Conservation (phyloP, 37 sponge, comb jelly and placozoan genomes). For the Aphrocallistes beatrix region DNA sequence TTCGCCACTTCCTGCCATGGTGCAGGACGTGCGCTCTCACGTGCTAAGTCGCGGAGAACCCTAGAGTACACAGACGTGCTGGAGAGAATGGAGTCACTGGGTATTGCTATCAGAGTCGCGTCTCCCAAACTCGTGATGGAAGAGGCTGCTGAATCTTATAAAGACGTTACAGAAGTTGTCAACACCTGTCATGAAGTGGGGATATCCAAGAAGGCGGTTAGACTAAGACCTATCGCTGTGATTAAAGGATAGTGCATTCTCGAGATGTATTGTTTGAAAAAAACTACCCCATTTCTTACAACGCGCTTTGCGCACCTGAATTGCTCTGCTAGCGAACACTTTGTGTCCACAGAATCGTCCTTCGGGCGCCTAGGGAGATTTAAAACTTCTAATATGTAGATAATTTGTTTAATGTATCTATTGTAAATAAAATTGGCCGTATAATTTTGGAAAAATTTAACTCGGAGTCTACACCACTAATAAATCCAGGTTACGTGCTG, state of each 20-base stretch:
- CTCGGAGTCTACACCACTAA: no score
- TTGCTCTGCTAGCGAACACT: no score
- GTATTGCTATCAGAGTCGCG: slow-evolving; percentile 91
- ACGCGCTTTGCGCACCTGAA: no score
- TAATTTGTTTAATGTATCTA: no score
- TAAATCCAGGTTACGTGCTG: no score
- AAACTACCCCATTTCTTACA: no score
- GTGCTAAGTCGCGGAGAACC: slow-evolving; percentile 45
- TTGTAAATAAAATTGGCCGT: no score
- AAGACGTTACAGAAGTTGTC: slow-evolving; percentile 98
- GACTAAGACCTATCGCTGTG: slow-evolving; percentile 91
- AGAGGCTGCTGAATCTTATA: slow-evolving; percentile 98
- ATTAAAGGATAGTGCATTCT: slow-evolving; percentile 74
- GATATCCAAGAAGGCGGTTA: slow-evolving; percentile 87
- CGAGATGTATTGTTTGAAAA: no score
- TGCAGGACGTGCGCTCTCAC: slow-evolving; percentile 53
- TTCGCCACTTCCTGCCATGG: slow-evolving; percentile 98
- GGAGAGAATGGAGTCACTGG: slow-evolving; percentile 52
- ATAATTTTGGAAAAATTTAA: no score
- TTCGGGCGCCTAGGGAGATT: no score
- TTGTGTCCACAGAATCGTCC: no score
- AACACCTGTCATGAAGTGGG: slow-evolving; percentile 94
- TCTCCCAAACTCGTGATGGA: slow-evolving; percentile 99
- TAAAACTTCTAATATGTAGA: no score
- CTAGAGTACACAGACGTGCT: slow-evolving; percentile 81